A percentile compares a stretch with the other conserved stretches of the same genome.
Conservation (phyloP, 1,140 invertebrate species). For the Caerostris extrusa region DNA sequence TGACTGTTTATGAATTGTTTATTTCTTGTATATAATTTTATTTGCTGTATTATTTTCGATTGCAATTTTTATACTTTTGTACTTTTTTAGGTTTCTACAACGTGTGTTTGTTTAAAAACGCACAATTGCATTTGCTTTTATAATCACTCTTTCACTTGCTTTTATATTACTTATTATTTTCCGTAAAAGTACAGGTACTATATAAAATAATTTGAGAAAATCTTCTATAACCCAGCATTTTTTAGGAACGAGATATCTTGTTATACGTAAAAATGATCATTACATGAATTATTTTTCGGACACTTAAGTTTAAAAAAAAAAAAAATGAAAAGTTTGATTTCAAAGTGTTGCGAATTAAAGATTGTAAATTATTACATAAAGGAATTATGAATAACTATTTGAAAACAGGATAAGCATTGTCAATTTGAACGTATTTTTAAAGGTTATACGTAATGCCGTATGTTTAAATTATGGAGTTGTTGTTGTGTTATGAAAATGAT, state of each 20-base stretch:
- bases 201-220: too few species aligned
- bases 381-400: too few species aligned
- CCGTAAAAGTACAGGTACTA: too few species aligned
- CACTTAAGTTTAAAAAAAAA: too few species aligned
- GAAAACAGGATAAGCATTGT: too few species aligned
- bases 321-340: too few species aligned
- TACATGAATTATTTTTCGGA: too few species aligned
- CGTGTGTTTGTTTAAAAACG: not conserved
- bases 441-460: not conserved
- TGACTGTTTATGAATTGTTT: slow-evolving; percentile 40
- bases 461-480: not conserved
- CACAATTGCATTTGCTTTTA: not conserved
- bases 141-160: not conserved
- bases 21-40: slow-evolving; percentile 30
- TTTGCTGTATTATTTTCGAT: not conserved
- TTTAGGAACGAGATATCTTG: too few species aligned
- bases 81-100: not conserved
- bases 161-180: not conserved
- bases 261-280: too few species aligned
- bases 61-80: slow-evolving; percentile 24
- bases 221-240: too few species aligned
- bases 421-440: not conserved
- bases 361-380: too few species aligned
- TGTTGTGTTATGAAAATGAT: not conserved
- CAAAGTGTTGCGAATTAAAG: too few species aligned